Evolutionary conservation across 53 echinoderm and acorn worm genomes (phyloP).

Genomic region (Patiria pectinifera): DNA sequence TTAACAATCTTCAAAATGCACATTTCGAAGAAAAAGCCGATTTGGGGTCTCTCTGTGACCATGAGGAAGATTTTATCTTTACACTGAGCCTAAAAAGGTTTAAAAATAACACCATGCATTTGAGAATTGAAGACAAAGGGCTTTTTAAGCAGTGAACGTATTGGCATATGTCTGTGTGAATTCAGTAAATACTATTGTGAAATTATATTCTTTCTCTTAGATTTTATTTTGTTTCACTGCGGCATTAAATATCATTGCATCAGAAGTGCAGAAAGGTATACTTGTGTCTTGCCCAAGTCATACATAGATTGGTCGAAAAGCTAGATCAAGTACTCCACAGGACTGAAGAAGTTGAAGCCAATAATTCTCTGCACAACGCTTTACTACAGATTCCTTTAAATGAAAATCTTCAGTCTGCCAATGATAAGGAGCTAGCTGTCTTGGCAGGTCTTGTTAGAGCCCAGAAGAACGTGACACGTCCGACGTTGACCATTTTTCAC

Average conservation of each 20-base stretch:
- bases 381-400: slow-evolving; percentile 1
- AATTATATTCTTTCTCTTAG: not conserved
- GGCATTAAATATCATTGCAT: no score
- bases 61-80: no score
- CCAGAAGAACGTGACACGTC: slow-evolving; percentile 49
- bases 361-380: not conserved
- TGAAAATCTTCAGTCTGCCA: not conserved
- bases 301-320: not conserved
- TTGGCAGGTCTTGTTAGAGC: slow-evolving; percentile 57
- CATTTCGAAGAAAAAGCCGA: no score
- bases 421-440: not conserved
- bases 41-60: no score
- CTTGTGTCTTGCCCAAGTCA: no score
- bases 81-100: no score
- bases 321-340: not conserved
- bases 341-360: not conserved
- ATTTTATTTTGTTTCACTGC: no score
- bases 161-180: not conserved
- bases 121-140: no score
- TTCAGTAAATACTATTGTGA: not conserved
- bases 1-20: no score
- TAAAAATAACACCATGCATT: no score
- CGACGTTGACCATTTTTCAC: slow-evolving; percentile 48
- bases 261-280: no score
- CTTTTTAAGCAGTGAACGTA: no score